These are phyloP conservation scores for Acanthis flammea DNA, from an alignment of 2,797 vertebrate genomes.

Conservation along the genomic window DNA sequence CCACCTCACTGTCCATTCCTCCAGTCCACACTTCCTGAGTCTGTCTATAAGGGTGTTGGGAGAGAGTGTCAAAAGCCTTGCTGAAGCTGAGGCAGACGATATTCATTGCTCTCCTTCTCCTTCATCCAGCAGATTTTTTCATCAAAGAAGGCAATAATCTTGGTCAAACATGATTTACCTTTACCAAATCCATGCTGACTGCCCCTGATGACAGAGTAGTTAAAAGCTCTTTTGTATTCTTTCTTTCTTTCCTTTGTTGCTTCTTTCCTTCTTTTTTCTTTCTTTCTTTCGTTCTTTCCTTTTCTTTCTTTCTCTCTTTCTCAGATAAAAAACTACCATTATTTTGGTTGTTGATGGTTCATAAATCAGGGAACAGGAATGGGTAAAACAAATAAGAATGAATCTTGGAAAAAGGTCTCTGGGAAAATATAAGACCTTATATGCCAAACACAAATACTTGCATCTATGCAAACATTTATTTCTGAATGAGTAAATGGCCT, in stretches of 20 bases:
- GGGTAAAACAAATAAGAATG: background rate
- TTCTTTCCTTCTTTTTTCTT: fast-evolving
- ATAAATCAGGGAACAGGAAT: background rate
- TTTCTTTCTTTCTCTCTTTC: fast-evolving
- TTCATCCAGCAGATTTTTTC: background rate
- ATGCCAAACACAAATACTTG: background rate
- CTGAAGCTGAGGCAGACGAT: background rate
- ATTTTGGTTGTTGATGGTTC: background rate
- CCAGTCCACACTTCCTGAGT: background rate
- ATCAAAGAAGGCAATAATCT: background rate
- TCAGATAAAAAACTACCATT: background rate
- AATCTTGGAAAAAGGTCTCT: background rate
- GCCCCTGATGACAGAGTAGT: background rate
- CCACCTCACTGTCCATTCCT: background rate
- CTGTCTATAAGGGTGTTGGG: background rate
- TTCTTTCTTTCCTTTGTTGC: background rate
- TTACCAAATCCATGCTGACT: background rate
- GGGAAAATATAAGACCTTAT: background rate
- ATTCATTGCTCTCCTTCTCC: background rate
- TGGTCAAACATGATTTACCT: background rate
- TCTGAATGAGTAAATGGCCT: background rate
- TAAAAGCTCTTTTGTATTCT: background rate
- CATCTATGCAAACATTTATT: background rate
- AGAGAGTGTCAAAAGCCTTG: background rate
- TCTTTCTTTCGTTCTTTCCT: no score